Evolutionary conservation across 2,113 vertebrate species (phyloP), one percentile per base, ranked within the genome.

Genomic region (Potamarius usumacintae): DNA sequence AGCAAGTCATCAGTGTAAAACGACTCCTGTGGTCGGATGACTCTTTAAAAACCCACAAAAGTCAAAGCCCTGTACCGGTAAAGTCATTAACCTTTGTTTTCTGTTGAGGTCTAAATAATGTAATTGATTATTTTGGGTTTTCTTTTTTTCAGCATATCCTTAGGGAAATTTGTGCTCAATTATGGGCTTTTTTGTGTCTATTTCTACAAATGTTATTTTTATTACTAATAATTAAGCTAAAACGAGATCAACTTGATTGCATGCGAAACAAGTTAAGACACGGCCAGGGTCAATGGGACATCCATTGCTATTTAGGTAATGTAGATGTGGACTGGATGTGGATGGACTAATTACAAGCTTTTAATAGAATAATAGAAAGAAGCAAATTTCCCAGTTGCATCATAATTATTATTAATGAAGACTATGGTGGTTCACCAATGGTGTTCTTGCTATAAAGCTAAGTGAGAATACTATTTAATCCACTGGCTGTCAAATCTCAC

Each of bases 1-100:
- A 71, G 53, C 74, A 52, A 52, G 76, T 27, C n/a, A 27, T 30
- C 48, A 63, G 50, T 52, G 86, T 63, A 83, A 83, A 74, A 83
- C 8, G 81, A 87, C 71, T 83, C 81, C 60, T 7, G 58, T 11
- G 10, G n/a, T 53, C 14, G 5, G 52, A 34, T 8, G 48, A 82
- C 30, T 83, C 71, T 82, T 62, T 76, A 72, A 34, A 60, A 65
- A 58, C n/a, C 78, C 78, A 69, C 63, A 72, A 42, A 60, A 60
- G 63, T 81, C 81, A 76, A 87, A 83, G 25, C 22, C 79, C 57
- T 84, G 17, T 71, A 30, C 79, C 57, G 71, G 17, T 71, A 30
- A 55, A 71, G 79, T 60, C 18, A 60, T 81, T 81, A 80, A 80
- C 53, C 48, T 80, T 80, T 58, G 15, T 58, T 80, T 30, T n/a